Conservation (phyloP, 2,113 vertebrate genomes). For the Phylloscopus whistleri region DNA sequence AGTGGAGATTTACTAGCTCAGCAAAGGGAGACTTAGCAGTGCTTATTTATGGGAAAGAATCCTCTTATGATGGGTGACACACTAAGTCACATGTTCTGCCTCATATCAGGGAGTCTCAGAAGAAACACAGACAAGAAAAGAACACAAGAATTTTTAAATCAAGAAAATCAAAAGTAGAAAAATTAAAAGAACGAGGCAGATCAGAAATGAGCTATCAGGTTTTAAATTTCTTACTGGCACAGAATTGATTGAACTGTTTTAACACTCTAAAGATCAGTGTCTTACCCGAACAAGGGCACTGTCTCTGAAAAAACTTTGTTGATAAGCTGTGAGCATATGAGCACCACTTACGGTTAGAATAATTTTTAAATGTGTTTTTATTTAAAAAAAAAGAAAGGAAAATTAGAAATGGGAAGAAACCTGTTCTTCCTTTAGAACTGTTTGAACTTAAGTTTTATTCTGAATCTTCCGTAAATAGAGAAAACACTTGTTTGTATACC, state of each 20-base stretch:
- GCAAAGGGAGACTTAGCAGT: background rate
- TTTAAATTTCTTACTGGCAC: background rate
- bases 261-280: background rate
- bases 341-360: background rate
- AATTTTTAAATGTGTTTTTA: background rate
- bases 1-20: background rate
- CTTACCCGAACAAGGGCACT: background rate
- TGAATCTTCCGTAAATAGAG: background rate
- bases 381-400: background rate
- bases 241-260: background rate
- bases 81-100: background rate
- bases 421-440: background rate
- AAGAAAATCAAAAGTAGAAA: background rate
- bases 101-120: background rate
- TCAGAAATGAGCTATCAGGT: background rate
- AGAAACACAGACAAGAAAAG: background rate
- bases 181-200: background rate
- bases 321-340: background rate
- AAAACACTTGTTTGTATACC: background rate
- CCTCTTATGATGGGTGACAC: background rate
- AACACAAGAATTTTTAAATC: background rate
- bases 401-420: background rate
- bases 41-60: background rate
- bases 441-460: background rate
- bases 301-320: background rate